Evolutionary conservation across 2,797 vertebrate species (phyloP).

Genomic region (Lepus oiostolus): DNA sequence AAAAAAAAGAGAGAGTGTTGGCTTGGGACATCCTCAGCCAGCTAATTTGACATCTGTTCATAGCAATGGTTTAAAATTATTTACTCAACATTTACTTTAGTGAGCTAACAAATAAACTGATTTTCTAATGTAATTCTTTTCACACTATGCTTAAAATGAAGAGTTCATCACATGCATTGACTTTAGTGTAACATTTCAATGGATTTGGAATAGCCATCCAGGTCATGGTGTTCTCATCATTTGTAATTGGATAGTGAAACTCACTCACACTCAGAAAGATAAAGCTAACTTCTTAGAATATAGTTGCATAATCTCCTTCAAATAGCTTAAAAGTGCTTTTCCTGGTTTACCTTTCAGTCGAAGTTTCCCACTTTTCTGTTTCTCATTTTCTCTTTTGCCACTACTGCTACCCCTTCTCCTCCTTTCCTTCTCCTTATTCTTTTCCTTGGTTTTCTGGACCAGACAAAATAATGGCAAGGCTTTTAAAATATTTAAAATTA

Average conservation of each 20-base stretch:
- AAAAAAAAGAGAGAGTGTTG: not conserved
- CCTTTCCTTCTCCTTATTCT: too few species aligned
- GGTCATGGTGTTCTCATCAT: not conserved
- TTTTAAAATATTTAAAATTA: not conserved
- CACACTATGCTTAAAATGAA: slow-evolving; percentile 49
- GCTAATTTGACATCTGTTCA: slow-evolving; percentile 29
- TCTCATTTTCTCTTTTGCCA: not conserved
- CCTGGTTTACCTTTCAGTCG: slow-evolving; percentile 13
- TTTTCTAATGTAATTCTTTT: slow-evolving; percentile 65
- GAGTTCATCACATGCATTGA: not conserved
- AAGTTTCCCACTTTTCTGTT: not conserved
- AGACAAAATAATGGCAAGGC: slow-evolving; percentile 4
- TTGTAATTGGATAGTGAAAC: not conserved
- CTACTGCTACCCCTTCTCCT: not conserved
- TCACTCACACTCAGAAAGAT: not conserved
- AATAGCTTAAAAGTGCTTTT: slow-evolving; percentile 28
- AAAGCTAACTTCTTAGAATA: slow-evolving; percentile 36
- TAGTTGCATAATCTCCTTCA: not conserved
- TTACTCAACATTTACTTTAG: slow-evolving; percentile 58
- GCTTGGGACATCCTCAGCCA: not conserved
- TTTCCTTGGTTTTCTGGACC: not conserved
- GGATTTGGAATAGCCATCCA: not conserved
- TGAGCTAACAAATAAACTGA: slow-evolving; percentile 3
- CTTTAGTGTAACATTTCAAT: slow-evolving; percentile 21
- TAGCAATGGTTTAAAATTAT: slow-evolving; percentile 34